Conservation (phyloP, 2,888 invertebrate species). For the Meta bourneti region DNA sequence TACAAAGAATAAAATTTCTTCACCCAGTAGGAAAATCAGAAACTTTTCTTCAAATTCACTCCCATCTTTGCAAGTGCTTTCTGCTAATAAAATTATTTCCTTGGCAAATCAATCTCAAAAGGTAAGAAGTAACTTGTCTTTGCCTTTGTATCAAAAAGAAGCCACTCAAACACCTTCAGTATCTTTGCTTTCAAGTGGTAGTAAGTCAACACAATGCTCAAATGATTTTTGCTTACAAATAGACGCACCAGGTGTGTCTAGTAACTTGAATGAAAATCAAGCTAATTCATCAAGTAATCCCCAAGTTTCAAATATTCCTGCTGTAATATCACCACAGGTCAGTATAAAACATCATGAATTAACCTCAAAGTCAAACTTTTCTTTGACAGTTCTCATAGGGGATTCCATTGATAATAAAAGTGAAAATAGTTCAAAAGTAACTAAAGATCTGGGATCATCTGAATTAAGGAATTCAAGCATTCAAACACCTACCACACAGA, state of each 20-base stretch:
- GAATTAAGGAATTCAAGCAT: background rate
- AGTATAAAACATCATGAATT: constrained; percentile 1
- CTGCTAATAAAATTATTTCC: constrained; percentile 71
- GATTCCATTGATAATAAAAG: constrained; percentile 16
- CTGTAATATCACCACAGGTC: background rate
- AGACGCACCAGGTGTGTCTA: constrained; percentile 31
- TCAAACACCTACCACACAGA: background rate
- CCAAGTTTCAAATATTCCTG: constrained; percentile 13
- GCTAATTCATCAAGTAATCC: background rate
- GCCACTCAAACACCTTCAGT: constrained; percentile 19
- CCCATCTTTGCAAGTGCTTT: constrained; percentile 72
- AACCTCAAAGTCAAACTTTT: constrained; percentile 61
- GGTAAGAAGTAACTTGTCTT: constrained; percentile 13
- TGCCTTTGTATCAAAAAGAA: constrained; percentile 30
- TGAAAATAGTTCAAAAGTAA: background rate
- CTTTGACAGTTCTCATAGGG: constrained; percentile 67
- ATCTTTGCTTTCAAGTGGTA: constrained; percentile 17
- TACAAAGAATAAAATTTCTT: constrained; percentile 4
- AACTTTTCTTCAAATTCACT: constrained; percentile 48
- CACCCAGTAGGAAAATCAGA: background rate
- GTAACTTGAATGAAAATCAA: background rate
- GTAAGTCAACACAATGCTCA: constrained; percentile 9
- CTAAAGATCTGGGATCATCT: background rate
- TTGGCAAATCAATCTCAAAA: constrained; percentile 66
- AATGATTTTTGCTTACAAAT: constrained; percentile 40